phyloP scores from a whole-genome alignment of 2,888 invertebrate species.

The Bruchidius siliquastri region DNA sequence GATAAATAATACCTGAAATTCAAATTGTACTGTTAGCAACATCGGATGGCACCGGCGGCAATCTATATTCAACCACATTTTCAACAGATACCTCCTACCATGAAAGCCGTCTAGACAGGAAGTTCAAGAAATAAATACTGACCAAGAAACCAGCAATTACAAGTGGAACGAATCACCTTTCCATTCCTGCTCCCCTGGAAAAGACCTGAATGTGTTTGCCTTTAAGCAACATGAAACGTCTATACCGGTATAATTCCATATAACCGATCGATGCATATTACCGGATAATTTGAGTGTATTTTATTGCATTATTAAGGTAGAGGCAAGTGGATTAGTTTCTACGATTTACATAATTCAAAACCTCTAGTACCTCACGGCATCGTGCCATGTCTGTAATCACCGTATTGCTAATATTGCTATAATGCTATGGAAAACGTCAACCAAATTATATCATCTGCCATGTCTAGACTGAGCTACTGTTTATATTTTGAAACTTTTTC shows the following conservation, averaged over 20 bases:
- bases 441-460: not conserved
- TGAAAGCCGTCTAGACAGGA: not conserved
- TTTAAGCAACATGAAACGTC: not conserved
- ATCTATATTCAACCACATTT: not conserved
- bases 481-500: too few species aligned
- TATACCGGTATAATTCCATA: not conserved
- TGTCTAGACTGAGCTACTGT: too few species aligned
- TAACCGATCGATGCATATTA: not conserved
- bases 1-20: too few species aligned
- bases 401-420: not conserved
- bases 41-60: too few species aligned
- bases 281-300: not conserved
- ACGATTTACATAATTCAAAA: not conserved
- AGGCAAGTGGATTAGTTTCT: not conserved
- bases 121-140: not conserved
- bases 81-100: not conserved
- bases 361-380: not conserved
- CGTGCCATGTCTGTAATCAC: not conserved
- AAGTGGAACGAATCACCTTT: not conserved
- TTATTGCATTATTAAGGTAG: constrained; percentile 2
- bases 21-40: too few species aligned
- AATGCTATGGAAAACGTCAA: not conserved
- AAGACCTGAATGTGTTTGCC: not conserved
- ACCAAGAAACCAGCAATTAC: not conserved
- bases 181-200: not conserved